Conservation (phyloP, 2,888 invertebrate genomes). For the Prosopocoilus inquinatus region DNA sequence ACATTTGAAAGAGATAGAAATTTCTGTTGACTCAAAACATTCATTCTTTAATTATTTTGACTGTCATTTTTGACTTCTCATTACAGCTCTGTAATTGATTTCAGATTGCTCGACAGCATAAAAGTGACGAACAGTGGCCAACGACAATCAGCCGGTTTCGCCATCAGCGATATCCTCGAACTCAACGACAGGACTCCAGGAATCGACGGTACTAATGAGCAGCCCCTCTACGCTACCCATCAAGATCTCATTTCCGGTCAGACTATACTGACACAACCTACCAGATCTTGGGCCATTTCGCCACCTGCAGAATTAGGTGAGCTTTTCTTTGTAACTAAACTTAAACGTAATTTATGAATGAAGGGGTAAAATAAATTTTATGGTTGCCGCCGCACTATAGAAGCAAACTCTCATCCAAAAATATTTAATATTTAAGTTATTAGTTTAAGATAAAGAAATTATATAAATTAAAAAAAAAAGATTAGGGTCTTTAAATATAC, state of each 20-base stretch:
- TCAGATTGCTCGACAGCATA: conserved; percentile 78
- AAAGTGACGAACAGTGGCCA: conserved; percentile 64
- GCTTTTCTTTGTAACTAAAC: too few species aligned
- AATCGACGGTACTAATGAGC: conserved; percentile 53
- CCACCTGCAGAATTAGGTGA: conserved; percentile 40
- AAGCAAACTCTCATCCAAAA: too few species aligned
- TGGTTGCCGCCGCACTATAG: too few species aligned
- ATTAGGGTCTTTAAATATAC: too few species aligned
- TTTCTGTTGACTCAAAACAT: not conserved
- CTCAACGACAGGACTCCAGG: conserved; percentile 63
- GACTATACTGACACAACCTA: conserved; percentile 30
- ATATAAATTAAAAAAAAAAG: too few species aligned
- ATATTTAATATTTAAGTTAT: too few species aligned
- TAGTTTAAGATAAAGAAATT: too few species aligned
- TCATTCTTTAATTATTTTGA: not conserved
- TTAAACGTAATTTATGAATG: too few species aligned
- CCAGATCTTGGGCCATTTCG: conserved; percentile 41
- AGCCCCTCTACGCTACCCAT: conserved; percentile 32
- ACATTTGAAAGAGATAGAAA: too few species aligned
- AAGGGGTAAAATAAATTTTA: too few species aligned
- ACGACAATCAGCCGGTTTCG: conserved; percentile 76
- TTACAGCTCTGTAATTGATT: conserved; percentile 41
- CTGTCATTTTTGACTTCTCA: not conserved
- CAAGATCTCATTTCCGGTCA: conserved; percentile 50
- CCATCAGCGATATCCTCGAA: conserved; percentile 91